Conservation (phyloP, 2,113 vertebrate genomes). For the Micronisus gabar region DNA sequence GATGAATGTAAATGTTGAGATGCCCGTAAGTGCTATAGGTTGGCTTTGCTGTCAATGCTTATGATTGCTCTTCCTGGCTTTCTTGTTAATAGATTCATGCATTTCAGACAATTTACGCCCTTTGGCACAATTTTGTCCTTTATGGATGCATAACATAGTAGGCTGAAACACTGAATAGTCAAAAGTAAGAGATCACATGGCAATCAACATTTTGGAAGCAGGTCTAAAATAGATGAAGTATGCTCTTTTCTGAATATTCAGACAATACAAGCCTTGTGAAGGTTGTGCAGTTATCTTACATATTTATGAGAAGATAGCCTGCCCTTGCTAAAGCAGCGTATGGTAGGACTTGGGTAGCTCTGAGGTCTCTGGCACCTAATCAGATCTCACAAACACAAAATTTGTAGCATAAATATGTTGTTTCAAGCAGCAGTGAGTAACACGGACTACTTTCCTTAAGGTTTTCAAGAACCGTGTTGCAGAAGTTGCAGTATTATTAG, state of each 20-base stretch:
- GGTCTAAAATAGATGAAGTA: not conserved
- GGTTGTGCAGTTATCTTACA: not conserved
- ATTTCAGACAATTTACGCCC: not conserved
- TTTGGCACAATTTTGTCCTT: not conserved
- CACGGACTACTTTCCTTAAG: not conserved
- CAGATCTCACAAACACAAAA: not conserved
- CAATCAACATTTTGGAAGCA: not conserved
- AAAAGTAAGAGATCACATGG: not conserved
- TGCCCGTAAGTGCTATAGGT: accelerated
- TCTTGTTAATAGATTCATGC: not conserved
- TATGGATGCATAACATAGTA: accelerated
- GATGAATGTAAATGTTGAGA: not conserved
- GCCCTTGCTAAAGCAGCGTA: not conserved
- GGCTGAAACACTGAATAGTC: not conserved
- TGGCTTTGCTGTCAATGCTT: not conserved
- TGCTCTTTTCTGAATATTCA: not conserved
- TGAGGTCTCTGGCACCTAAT: not conserved
- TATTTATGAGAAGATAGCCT: not conserved
- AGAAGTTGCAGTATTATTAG: not conserved
- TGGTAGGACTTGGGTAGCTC: not conserved
- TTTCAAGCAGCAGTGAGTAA: not conserved
- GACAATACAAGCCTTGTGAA: not conserved
- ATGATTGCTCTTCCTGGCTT: not conserved
- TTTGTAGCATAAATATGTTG: not conserved
- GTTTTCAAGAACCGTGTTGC: not conserved